Evolutionary conservation across 2,797 vertebrate genomes (phyloP), one percentile per base, ranked within the genome.

Genomic region (Miichthys miiuy): DNA sequence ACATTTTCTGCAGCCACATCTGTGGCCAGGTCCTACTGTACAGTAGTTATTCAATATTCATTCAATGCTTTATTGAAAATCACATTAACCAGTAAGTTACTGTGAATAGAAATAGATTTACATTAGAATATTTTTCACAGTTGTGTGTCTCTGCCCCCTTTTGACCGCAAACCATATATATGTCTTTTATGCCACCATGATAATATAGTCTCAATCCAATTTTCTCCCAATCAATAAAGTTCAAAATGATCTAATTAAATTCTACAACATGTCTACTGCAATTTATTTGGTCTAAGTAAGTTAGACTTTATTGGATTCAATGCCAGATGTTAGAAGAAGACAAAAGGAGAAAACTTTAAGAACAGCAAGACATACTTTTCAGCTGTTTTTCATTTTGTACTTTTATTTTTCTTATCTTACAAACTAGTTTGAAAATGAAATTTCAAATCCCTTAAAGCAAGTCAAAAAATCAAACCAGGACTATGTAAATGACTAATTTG

Each of bases 201-300:
- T 50, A 46, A 71, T 55, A 61, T 3, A 14, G 6, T 50, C 18
- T 68, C 8, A 65, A 82, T 82, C 5, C 1, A 71, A 74, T 80
- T 75, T 80, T 42, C 67, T 68, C 66, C 48, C 9, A 44, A 42
- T 72, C 56, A 34, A 62, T 61, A 20, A 8, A 55, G 50, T 50
- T 72, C 12, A 66, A 56, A 72, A 71, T 75, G 6, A 50, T 70
- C 13, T 61, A 70, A 79, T 61, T 69, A 1, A 70, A 77, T 79
- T 68, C 20, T 60, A 12, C 17, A 17, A 56, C 42, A 73, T 41
- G 27, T 51, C 72, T 61, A 81, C n/a, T 56, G 65, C 64, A 74
- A 60, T 20, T 57, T 34, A 69, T 77, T 74, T 60, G 47, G 48
- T 38, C 4, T 58, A 61, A 79, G 44, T 58, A 1, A 67, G n/a